Evolutionary conservation across 2,888 invertebrate species (phyloP).

Genomic region (Trichogramma evanescens): DNA sequence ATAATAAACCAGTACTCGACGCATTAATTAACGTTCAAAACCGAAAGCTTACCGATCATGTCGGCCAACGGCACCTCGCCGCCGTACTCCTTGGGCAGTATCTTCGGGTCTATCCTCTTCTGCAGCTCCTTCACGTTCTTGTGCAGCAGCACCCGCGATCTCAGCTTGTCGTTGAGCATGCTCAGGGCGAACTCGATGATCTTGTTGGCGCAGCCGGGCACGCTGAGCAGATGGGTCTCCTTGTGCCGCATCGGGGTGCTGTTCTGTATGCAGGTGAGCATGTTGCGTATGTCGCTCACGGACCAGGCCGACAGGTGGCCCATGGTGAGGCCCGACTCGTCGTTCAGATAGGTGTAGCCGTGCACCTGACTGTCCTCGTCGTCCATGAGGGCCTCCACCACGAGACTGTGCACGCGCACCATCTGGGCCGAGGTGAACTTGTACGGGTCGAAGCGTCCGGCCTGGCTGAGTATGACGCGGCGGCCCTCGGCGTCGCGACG

Average conservation of each 20-base stretch:
- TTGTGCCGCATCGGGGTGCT: slow-evolving; percentile 89
- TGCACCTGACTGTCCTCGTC: slow-evolving; percentile 77
- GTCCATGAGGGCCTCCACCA: slow-evolving; percentile 78
- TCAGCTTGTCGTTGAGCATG: slow-evolving; percentile 76
- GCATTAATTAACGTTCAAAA: neutral
- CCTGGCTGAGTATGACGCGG: slow-evolving; percentile 71
- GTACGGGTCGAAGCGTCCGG: slow-evolving; percentile 71
- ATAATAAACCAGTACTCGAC: neutral
- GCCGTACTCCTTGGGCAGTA: slow-evolving; percentile 82
- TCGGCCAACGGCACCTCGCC: slow-evolving; percentile 73
- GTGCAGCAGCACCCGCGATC: slow-evolving; percentile 71
- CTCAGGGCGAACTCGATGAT: slow-evolving; percentile 77
- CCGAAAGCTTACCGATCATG: slow-evolving; percentile 61
- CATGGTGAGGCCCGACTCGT: slow-evolving; percentile 77
- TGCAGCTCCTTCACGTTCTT: slow-evolving; percentile 67
- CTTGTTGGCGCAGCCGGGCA: slow-evolving; percentile 73
- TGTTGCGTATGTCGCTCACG: slow-evolving; percentile 67
- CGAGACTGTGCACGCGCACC: slow-evolving; percentile 76
- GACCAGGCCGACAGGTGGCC: slow-evolving; percentile 78
- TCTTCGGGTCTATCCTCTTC: slow-evolving; percentile 63
- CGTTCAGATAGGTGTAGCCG: slow-evolving; percentile 78
- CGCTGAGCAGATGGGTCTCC: slow-evolving; percentile 78
- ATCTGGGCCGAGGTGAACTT: slow-evolving; percentile 74
- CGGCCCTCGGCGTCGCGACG: slow-evolving; percentile 71
- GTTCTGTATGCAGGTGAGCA: slow-evolving; percentile 74